Evolutionary conservation across 2,797 vertebrate species (phyloP).

Genomic region (Mormyrus hasselquistii): DNA sequence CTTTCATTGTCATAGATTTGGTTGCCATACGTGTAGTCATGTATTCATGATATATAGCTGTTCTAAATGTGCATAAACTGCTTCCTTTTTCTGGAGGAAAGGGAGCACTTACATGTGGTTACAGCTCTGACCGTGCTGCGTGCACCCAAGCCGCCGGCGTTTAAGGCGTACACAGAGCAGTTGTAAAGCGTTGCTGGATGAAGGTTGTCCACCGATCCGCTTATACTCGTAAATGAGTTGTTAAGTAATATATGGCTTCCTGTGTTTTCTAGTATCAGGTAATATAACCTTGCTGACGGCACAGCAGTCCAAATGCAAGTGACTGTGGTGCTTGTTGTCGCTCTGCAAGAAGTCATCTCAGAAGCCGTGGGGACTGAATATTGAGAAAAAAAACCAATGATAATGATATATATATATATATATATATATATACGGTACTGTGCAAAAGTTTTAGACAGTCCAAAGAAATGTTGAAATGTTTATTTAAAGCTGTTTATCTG

Average conservation of each 20-base stretch:
- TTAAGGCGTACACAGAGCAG: slow-evolving; percentile 55
- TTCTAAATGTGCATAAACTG: not conserved
- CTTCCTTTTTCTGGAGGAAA: not conserved
- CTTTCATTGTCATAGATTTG: not conserved
- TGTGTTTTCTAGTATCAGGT: slow-evolving; percentile 41
- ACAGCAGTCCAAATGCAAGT: slow-evolving; percentile 55
- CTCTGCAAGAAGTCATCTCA: slow-evolving; percentile 50
- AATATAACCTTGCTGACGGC: slow-evolving; percentile 51
- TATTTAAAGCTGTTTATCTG: too few relatives aligned
- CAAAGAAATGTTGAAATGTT: too few relatives aligned
- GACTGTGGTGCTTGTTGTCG: slow-evolving; percentile 61
- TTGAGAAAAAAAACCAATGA: not conserved
- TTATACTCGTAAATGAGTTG: slow-evolving; percentile 39
- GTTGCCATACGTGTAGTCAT: not conserved
- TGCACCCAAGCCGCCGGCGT: slow-evolving; percentile 54
- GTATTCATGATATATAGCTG: not conserved
- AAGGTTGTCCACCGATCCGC: slow-evolving; percentile 46
- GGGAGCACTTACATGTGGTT: slow-evolving; percentile 57
- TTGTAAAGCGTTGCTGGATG: slow-evolving; percentile 51
- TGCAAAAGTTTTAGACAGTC: too few relatives aligned
- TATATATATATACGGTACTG: too few relatives aligned
- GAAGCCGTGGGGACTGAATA: slow-evolving; percentile 58
- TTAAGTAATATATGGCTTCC: slow-evolving; percentile 20
- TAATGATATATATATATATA: not conserved
- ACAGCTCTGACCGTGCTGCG: slow-evolving; percentile 49